Evolutionary conservation across 1,140 invertebrate genomes (phyloP), one percentile per base, ranked within the genome.

Genomic region (Drosophila melanogaster): DNA sequence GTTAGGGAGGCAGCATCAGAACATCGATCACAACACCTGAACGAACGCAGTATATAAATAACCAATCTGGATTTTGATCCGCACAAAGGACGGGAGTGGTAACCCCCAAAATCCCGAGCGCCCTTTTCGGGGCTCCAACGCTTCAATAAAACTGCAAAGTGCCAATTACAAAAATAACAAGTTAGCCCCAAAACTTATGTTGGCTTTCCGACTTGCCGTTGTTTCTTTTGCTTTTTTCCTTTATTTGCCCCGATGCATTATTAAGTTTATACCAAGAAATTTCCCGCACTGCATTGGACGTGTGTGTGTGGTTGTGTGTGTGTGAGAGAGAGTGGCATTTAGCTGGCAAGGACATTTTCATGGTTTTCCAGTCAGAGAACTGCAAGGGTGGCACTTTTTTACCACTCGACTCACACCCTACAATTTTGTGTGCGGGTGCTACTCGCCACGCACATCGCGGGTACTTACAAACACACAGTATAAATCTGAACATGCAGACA

Each of bases 151-250:
- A 85, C 65, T 57, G 46, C 33, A 69, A 85, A 75, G 64, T 85
- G 64, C 74, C 83, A 85, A 85, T 85, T 86, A 86, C 78, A 76
- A 76, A 86, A 87, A 87, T 81, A 79, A 81, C 69, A 78, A 79
- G 64, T 65, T 77, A 41, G 69, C 74, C 70, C 74, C 70, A 65
- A 81, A 61, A 78, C 64, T 57, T 70, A 40, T 70, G 75, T 64
- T 77, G 51, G 46, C 55, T 75, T 50, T n/a, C 33, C 50, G 35
- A 37, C 24, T 17, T 37, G 59, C 15, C 38, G 1, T 17, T 35
- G 38, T 43, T 46, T 44, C 17, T 15, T 10, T 19, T 17, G n/a
- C n/a, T 10, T 37, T 47, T 4, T 4, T 17, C 19, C 15, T 60
- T 65, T 67, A 44, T 43, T 67, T 65, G 44, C 40, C 59, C 53